These are phyloP conservation scores for Leuciscus waleckii DNA, from an alignment of 2,797 vertebrate species.

Conservation along the genomic window DNA sequence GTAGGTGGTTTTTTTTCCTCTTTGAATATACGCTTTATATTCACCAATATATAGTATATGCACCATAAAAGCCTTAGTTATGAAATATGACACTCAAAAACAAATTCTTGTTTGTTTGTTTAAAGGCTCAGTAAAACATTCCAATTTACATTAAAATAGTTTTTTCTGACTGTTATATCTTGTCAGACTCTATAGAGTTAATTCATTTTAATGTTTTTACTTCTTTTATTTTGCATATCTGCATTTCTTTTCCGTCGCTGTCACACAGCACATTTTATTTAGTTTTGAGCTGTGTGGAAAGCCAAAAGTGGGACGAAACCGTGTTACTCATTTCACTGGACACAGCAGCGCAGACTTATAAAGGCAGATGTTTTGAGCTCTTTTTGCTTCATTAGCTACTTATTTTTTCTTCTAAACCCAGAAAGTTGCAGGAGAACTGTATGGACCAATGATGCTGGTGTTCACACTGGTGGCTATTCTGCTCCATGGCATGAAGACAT, in stretches of 20 bases:
- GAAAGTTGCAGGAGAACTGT: slow-evolving; percentile 96
- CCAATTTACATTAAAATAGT: too few relatives aligned
- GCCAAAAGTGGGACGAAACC: not conserved
- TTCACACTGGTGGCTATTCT: slow-evolving; percentile 96
- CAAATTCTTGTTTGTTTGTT: too few relatives aligned
- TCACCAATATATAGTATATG: too few relatives aligned
- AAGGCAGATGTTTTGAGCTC: not conserved
- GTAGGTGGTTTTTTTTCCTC: too few relatives aligned
- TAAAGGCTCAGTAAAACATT: too few relatives aligned
- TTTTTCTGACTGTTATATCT: not conserved
- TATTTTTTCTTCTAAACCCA: slow-evolving; percentile 58
- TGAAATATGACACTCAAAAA: too few relatives aligned
- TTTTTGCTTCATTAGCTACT: not conserved
- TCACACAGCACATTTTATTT: not conserved
- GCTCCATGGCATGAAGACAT: slow-evolving; percentile 98
- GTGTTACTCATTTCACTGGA: not conserved
- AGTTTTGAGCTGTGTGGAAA: not conserved
- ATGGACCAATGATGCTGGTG: slow-evolving; percentile 96
- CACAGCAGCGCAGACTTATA: too few relatives aligned
- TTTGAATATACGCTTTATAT: too few relatives aligned
- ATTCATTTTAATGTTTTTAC: not conserved
- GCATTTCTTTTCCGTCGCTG: not conserved
- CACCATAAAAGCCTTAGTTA: too few relatives aligned
- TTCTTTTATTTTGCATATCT: too few relatives aligned
- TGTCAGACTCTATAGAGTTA: not conserved